Base-by-base conservation (phyloP, 2,888 invertebrate genomes). In the Urechis unicinctus region DNA sequence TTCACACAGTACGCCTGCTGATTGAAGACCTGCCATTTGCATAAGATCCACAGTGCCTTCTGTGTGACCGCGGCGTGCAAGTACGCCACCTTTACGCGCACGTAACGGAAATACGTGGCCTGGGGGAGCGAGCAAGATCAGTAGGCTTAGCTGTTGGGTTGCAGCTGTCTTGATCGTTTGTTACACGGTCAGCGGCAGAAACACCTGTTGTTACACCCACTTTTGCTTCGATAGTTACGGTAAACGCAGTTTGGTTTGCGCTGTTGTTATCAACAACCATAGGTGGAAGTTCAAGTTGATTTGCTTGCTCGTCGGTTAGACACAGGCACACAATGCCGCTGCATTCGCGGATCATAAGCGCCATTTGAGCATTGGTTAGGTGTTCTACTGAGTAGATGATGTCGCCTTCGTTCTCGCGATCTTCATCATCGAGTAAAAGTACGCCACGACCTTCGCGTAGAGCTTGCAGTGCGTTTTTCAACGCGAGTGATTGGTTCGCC, bases 381-480 rank as follows among this genome's bases (percentile, higher is more conserved):
- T 25, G 5, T 9, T 48, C 48, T 9, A 28, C 6, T 5, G 48
- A 22, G 9, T 25, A 6, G 26, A 48, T 26, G 4, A 48, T 9
- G 21, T 48, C 48, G 21, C 48, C 48, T 22, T 48, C 48, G 28
- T 48, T 48, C 22, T 48, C 48, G 13, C 48, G 48, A 28, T 48
- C 48, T 28, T 48, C 48, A 25, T 48, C 48, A 26, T 48, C 48
- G 25, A 48, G 6, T 9, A 48, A 28, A 9, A 48, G 17, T 22
- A 48, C 48, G 6, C 6, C 9, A 9, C 22, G 13, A 22, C 45
- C 45, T 9, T 13, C 9, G 36, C 36, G 36, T n/a, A n/a, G n/a
- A n/a, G n/a, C n/a, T n/a, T n/a, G n/a, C n/a, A n/a, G n/a, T n/a
- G n/a, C n/a, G n/a, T n/a, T n/a, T n/a, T n/a, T n/a, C n/a, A n/a